Evolutionary conservation across 2,113 vertebrate genomes (phyloP), one percentile per base, ranked within the genome.

Genomic region (Ranitomeya imitator): DNA sequence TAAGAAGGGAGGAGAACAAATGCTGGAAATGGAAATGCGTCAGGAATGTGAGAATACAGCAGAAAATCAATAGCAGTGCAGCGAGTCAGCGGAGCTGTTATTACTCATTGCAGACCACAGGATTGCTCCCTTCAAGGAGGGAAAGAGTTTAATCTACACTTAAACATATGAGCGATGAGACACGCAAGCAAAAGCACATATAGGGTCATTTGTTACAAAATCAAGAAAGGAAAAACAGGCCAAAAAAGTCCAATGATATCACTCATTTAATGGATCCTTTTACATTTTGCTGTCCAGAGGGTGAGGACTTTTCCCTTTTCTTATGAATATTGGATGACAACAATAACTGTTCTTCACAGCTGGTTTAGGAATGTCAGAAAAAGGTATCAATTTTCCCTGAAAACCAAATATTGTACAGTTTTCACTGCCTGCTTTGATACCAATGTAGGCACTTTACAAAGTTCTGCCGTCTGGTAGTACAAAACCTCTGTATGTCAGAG

Each of bases 101-200:
- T 84, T 84, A 84, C 19, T 83, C 80, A 83, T 61, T 83, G 60
- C 80, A 83, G 80, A 63, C 80, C 59, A 83, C 80, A 83, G 59
- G 60, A 83, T 83, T 83, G 80, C 45, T 83, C 59, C 80, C 18
- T 83, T 83, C 80, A 83, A 65, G 80, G 14, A 67, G 37, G 81
- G 61, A 83, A 83, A 83, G 61, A 52, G 81, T 83, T 83, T 67
- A 83, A 83, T 83, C 81, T 69, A 83, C 59, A 83, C 81, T 83
- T 83, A 83, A 83, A 55, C 16, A 69, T n/a, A 19, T 69, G 81
- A 69, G 61, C 67, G 81, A 83, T 83, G 63, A 83, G 65, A 69
- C 14, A 6, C 5, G 37, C 12, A 51, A 18, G 37, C 18, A 83
- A 61, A 54, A 83, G 60, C 69, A 80, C 63, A 61, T 51, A 83